Conservation (phyloP, 2,797 vertebrate species). For the Coendou prehensilis region DNA sequence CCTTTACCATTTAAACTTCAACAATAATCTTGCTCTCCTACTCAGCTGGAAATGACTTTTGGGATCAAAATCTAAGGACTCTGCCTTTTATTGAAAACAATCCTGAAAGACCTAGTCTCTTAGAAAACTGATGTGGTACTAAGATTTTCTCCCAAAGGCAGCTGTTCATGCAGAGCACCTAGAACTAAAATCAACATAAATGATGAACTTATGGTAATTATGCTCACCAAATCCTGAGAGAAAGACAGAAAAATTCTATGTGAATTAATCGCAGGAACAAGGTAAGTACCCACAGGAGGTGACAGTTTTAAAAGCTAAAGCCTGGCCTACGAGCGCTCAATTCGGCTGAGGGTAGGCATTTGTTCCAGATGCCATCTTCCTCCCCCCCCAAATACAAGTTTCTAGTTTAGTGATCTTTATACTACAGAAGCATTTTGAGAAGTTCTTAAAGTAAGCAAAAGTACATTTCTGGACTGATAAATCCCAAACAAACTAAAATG, state of each 20-base stretch:
- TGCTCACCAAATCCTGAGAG: background rate
- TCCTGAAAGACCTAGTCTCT: conserved; percentile 42
- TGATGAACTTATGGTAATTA: background rate
- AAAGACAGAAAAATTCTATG: conserved; percentile 45
- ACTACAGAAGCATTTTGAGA: background rate
- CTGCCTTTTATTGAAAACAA: conserved; percentile 55
- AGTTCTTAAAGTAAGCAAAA: conserved; percentile 29
- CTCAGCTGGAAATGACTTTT: background rate
- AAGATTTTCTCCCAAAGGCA: conserved; percentile 7
- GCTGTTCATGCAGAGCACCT: background rate
- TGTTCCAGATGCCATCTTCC: conserved; percentile 2
- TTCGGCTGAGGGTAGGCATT: background rate
- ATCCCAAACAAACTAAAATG: conserved; percentile 48
- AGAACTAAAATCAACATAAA: conserved; percentile 47
- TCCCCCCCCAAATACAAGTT: background rate
- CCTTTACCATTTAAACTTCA: conserved; percentile 46
- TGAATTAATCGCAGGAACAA: background rate
- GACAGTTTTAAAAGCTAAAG: background rate
- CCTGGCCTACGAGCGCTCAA: background rate
- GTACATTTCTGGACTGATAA: conserved; percentile 29
- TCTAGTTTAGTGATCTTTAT: conserved; percentile 26
- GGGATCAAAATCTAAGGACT: conserved; percentile 41
- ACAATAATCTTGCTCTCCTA: background rate
- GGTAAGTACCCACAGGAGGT: background rate
- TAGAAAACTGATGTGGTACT: conserved; percentile 29